phyloP scores from a whole-genome alignment of 2,888 invertebrate species.

The Macroteleia sp. region DNA sequence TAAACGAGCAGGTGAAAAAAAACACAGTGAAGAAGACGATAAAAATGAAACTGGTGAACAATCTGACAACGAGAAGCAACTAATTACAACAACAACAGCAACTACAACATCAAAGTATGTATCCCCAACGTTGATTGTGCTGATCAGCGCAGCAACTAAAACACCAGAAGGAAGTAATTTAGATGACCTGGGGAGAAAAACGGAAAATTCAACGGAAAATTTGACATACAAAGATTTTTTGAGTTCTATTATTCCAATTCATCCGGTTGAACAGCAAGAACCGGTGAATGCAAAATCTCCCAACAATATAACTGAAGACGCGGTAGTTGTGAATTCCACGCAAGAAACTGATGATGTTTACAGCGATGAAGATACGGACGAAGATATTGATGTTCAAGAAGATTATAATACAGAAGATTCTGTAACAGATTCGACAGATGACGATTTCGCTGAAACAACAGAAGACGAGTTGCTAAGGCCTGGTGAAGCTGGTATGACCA shows the following conservation, averaged over 20 bases:
- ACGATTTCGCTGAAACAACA: slow-evolving; percentile 72
- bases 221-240: slow-evolving; percentile 65
- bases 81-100: slow-evolving; percentile 23
- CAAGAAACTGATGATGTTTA: slow-evolving; percentile 66
- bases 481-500: slow-evolving; percentile 77
- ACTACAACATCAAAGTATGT: slow-evolving; percentile 12
- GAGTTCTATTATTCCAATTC: slow-evolving; percentile 47
- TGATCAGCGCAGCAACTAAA: slow-evolving; percentile 70
- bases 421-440: slow-evolving; percentile 66
- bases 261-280: neutral
- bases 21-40: neutral
- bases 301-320: slow-evolving; percentile 24
- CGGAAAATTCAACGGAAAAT: slow-evolving; percentile 63
- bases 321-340: slow-evolving; percentile 22
- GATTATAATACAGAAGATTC: slow-evolving; percentile 66
- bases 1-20: slow-evolving; percentile 8
- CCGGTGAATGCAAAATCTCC: slow-evolving; percentile 10
- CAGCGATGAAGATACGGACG: slow-evolving; percentile 64
- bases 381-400: slow-evolving; percentile 58
- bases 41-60: neutral
- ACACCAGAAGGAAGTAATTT: slow-evolving; percentile 49
- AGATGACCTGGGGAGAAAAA: slow-evolving; percentile 52
- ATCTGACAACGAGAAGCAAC: slow-evolving; percentile 26
- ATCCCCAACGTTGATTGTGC: slow-evolving; percentile 66
- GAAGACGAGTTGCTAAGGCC: slow-evolving; percentile 77